Conservation (phyloP, 1,140 invertebrate species). For the Eupeodes corollae region DNA sequence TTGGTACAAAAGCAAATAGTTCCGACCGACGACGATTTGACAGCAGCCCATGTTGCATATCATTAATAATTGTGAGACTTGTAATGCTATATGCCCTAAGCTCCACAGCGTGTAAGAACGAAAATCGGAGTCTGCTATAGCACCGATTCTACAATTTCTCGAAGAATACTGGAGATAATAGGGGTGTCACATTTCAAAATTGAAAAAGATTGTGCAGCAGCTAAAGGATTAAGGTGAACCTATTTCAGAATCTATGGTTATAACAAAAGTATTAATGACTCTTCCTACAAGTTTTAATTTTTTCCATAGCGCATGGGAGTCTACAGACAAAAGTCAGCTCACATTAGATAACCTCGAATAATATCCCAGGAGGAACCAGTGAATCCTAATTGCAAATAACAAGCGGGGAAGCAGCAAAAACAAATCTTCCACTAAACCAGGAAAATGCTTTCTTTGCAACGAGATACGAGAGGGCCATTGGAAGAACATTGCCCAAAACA, state of each 20-base stretch:
- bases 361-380: not conserved
- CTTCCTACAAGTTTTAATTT: slow-evolving; percentile 14
- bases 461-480: slow-evolving; percentile 8
- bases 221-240: slow-evolving; percentile 16
- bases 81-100: slow-evolving; percentile 32
- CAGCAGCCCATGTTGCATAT: slow-evolving; percentile 23
- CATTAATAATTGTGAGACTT: slow-evolving; percentile 19
- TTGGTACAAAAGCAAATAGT: slow-evolving; percentile 18
- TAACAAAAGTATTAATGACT: slow-evolving; percentile 26
- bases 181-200: slow-evolving; percentile 12
- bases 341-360: slow-evolving; percentile 15
- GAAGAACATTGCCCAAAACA: slow-evolving; percentile 7
- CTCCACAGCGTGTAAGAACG: slow-evolving; percentile 29
- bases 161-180: slow-evolving; percentile 9
- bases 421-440: slow-evolving; percentile 1
- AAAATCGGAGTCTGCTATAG: slow-evolving; percentile 27
- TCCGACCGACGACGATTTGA: slow-evolving; percentile 12
- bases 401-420: not conserved
- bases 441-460: slow-evolving; percentile 12
- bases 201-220: slow-evolving; percentile 7
- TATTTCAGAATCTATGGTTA: slow-evolving; percentile 16
- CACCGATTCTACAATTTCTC: slow-evolving; percentile 21
- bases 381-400: not conserved
- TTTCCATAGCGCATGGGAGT: no score
- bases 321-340: no score